phyloP scores from a whole-genome alignment of 37 sponge, comb jelly and placozoan species.

The Aphrocallistes beatrix region DNA sequence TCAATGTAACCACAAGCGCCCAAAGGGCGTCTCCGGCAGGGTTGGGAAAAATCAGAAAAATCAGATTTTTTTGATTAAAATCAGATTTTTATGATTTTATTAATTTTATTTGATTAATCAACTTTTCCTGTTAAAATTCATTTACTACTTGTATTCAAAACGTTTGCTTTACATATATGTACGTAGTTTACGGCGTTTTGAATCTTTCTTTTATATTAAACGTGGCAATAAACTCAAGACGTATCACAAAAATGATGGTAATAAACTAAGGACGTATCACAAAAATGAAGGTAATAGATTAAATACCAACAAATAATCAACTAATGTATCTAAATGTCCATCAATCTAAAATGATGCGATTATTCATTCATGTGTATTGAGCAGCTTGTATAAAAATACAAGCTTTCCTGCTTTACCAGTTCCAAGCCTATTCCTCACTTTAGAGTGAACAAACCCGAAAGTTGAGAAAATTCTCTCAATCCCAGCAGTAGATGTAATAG shows the following conservation, averaged over 20 bases:
- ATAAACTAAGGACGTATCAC: background rate
- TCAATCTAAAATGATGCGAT: background rate
- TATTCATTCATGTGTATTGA: background rate
- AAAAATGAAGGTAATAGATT: background rate
- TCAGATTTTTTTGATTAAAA: background rate
- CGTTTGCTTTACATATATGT: background rate
- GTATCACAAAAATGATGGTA: background rate
- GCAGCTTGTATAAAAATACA: constrained; percentile 18
- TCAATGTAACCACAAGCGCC: too few species aligned
- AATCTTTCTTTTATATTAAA: background rate
- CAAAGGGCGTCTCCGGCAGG: too few species aligned
- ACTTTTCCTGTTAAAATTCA: background rate
- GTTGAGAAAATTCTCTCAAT: constrained; percentile 14
- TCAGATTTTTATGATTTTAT: background rate
- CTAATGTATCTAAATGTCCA: background rate
- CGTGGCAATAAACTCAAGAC: background rate
- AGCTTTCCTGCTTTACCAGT: background rate
- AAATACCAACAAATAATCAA: background rate
- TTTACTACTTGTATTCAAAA: background rate
- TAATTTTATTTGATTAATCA: background rate
- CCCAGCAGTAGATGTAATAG: background rate
- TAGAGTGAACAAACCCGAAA: background rate
- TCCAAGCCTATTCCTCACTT: background rate
- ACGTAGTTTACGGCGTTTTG: background rate
- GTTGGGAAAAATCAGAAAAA: background rate